Base-by-base conservation (phyloP, 1,140 invertebrate species). In the Caenorhabditis inopinata region DNA sequence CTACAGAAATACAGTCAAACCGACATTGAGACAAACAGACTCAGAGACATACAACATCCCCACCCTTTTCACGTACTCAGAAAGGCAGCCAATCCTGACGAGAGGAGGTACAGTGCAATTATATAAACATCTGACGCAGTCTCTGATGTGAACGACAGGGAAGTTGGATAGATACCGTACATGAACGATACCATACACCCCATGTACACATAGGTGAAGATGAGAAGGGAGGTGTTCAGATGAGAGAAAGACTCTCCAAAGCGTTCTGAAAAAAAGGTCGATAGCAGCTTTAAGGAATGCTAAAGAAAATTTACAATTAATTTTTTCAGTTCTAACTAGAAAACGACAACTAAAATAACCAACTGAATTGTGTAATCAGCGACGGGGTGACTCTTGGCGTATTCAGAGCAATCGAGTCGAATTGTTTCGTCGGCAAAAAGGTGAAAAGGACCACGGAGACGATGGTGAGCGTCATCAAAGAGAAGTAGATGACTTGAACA, bases 111-210 rank as follows among this genome's bases (percentile, higher is more conserved):
- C 35, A 74, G 16, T 6, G 78, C 78, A 2, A 79, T 62, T 9
- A 74, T 73, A 68, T 79, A 79, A 14, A 42, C 27, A 35, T 79
- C 78, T 25, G 53, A 49, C 5, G 38, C 58, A 18, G 58, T 45
- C 23, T 47, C 46, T 9, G 58, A 51, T 9, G 62, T 79, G 68
- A 79, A 79, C 1, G 62, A 74, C 2, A 79, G 46, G 12, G 78
- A 45, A 45, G 78, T 79, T 25, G 78, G 78, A n/a, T 74, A 79
- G 32, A 79, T 74, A 27, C 78, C 78, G 16, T 68, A 62, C 78
- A 79, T 79, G 78, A 74, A 79, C 0, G 78, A 79, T 14, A 79
- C 78, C 27, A 79, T 74, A 14, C 62, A 62, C 21, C 78, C 78
- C 78, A 79, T 79, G 46, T 79, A 79, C 21, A 75, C 21, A 45